Evolutionary conservation across 2,888 invertebrate species (phyloP).

Genomic region (Balanococcus diminutus): DNA sequence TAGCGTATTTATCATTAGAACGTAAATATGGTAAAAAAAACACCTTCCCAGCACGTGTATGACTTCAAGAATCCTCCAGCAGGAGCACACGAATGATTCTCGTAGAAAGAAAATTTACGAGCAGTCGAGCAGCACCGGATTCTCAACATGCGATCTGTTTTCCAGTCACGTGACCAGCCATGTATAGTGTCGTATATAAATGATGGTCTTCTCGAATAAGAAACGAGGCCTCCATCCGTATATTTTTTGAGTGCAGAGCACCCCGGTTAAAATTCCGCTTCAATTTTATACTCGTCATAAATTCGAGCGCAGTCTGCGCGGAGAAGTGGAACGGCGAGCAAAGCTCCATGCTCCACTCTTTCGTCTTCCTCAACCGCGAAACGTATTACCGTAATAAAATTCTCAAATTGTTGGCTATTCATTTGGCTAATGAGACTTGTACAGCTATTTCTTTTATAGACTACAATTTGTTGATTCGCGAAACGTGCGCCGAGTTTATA

Average conservation of each 20-base stretch:
- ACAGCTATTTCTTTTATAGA: constrained; percentile 8
- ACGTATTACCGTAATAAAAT: constrained; percentile 27
- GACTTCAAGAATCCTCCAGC: no score
- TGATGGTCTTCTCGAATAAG: not conserved
- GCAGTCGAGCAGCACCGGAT: not conserved
- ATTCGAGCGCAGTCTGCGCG: not conserved
- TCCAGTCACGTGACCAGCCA: constrained; percentile 17
- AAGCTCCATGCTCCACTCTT: not conserved
- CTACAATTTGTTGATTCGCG: constrained; percentile 31
- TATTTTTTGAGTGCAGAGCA: not conserved
- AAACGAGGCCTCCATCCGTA: not conserved
- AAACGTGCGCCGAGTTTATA: constrained; percentile 1
- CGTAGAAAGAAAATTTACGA: constrained; percentile 8
- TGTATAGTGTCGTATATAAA: constrained; percentile 18
- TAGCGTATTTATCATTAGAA: no score
- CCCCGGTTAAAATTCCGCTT: constrained; percentile 20
- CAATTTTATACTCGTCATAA: constrained; percentile 14
- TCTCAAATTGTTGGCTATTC: constrained; percentile 15
- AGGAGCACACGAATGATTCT: not conserved
- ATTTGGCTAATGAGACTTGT: constrained; percentile 18
- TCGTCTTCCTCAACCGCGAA: not conserved
- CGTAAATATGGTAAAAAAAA: no score
- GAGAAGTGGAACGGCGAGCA: not conserved
- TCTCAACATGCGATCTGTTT: not conserved
- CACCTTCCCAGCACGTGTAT: no score